phyloP scores from a whole-genome alignment of 2,797 vertebrate genomes.

The Hybognathus amarus region DNA sequence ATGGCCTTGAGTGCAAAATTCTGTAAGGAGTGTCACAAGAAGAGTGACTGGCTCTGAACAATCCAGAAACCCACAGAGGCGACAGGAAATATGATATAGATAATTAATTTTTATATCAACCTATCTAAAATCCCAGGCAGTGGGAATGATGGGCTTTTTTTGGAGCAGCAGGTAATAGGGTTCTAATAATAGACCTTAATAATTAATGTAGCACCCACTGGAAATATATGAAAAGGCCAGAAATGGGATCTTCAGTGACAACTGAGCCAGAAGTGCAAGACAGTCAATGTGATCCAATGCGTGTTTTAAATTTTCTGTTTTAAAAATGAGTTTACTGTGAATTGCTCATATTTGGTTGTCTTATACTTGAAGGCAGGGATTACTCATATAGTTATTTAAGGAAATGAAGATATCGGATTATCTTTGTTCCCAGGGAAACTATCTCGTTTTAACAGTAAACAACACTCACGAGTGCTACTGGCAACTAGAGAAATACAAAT shows the following conservation, averaged over 20 bases:
- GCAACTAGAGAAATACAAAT: neutral
- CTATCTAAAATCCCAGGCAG: neutral
- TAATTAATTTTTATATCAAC: constrained; percentile 13
- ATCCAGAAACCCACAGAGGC: constrained; percentile 13
- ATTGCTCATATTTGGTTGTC: constrained; percentile 2
- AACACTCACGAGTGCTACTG: neutral
- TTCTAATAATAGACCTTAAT: constrained; percentile 48
- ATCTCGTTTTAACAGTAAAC: constrained; percentile 22
- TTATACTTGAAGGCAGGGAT: constrained; percentile 13
- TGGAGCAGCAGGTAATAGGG: constrained; percentile 46
- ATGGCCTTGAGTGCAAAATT: neutral
- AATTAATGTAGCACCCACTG: constrained; percentile 40
- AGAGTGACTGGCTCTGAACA: constrained; percentile 14
- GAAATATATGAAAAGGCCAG: constrained; percentile 8
- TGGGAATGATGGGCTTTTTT: constrained; percentile 37
- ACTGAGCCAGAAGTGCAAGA: neutral
- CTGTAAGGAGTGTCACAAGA: neutral
- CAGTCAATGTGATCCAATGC: neutral
- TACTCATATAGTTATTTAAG: constrained; percentile 33
- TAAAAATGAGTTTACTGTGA: neutral
- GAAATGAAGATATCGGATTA: constrained; percentile 1
- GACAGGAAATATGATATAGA: constrained; percentile 15
- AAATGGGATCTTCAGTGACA: neutral
- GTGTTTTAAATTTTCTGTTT: neutral
- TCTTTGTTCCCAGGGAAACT: constrained; percentile 26